phyloP scores from a whole-genome alignment of 2,113 vertebrate genomes.

The Pseudolaguvia tuberculata region DNA sequence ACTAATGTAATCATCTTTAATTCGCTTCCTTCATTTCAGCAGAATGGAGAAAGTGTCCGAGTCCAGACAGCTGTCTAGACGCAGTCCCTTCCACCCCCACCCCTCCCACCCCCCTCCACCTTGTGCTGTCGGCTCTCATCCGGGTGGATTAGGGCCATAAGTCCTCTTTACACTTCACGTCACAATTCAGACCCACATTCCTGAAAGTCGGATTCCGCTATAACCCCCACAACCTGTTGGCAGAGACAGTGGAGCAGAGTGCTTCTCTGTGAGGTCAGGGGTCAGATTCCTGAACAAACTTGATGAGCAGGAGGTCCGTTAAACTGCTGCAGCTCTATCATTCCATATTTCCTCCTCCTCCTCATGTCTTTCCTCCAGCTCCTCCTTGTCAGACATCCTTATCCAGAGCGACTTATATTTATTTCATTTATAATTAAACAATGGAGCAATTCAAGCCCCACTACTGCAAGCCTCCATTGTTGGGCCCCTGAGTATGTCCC shows the following conservation, averaged over 20 bases:
- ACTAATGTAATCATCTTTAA: neutral
- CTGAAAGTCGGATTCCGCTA: conserved; percentile 62
- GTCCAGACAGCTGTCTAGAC: conserved; percentile 52
- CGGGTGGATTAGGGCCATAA: conserved; percentile 74
- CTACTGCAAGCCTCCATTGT: too few species aligned
- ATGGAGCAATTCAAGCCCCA: too few species aligned
- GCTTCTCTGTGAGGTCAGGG: neutral
- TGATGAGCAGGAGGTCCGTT: neutral
- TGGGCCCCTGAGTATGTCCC: too few species aligned
- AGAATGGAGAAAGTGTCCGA: conserved; percentile 10
- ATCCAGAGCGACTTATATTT: too few species aligned
- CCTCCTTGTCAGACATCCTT: too few species aligned
- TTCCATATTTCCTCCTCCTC: conserved; percentile 21
- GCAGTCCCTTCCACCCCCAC: conserved; percentile 40
- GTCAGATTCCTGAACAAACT: conserved; percentile 8
- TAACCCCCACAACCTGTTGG: conserved; percentile 21
- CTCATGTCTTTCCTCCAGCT: too few species aligned
- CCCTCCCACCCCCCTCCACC: conserved; percentile 39
- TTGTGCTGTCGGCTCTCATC: conserved; percentile 58
- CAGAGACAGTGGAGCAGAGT: neutral
- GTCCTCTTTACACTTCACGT: conserved; percentile 62
- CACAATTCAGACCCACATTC: conserved; percentile 69
- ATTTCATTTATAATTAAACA: too few species aligned
- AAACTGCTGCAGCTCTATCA: neutral
- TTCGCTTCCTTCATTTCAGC: neutral